These are phyloP conservation scores for Leptopilina clavipes DNA, from an alignment of 1,140 invertebrate species.

Conservation along the genomic window DNA sequence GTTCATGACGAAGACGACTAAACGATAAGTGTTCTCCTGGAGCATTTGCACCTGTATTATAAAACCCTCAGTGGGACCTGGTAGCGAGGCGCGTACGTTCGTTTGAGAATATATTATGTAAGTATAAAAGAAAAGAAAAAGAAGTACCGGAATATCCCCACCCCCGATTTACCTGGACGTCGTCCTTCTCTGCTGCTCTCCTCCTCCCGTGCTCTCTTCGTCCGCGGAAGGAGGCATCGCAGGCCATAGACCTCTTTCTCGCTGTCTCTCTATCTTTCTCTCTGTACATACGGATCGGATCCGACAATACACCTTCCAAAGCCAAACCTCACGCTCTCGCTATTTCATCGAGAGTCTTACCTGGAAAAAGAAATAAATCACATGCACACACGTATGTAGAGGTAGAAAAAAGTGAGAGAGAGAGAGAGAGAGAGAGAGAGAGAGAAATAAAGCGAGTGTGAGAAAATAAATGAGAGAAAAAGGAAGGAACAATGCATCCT, in stretches of 20 bases:
- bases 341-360: slow-evolving; percentile 44
- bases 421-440: slow-evolving; percentile 32
- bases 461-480: neutral
- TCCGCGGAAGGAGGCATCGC: slow-evolving; percentile 56
- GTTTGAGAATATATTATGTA: slow-evolving; percentile 69
- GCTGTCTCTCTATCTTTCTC: too few relatives aligned
- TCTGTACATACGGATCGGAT: slow-evolving; percentile 37
- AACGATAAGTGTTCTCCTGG: slow-evolving; percentile 36
- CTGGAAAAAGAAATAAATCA: slow-evolving; percentile 11
- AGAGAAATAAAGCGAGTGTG: slow-evolving; percentile 42
- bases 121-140: slow-evolving; percentile 62
- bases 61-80: slow-evolving; percentile 34
- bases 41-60: too few relatives aligned
- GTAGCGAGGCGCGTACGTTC: slow-evolving; percentile 59
- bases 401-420: neutral
- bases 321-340: slow-evolving; percentile 51
- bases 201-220: slow-evolving; percentile 54
- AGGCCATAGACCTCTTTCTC: slow-evolving; percentile 64
- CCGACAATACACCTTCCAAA: slow-evolving; percentile 56
- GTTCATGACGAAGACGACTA: slow-evolving; percentile 41
- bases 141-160: slow-evolving; percentile 57
- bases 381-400: neutral
- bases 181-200: slow-evolving; percentile 36
- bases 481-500: slow-evolving; percentile 57
- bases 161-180: slow-evolving; percentile 36